Base-by-base conservation (phyloP, 2,113 vertebrate species). In the Spea multiplicata region DNA sequence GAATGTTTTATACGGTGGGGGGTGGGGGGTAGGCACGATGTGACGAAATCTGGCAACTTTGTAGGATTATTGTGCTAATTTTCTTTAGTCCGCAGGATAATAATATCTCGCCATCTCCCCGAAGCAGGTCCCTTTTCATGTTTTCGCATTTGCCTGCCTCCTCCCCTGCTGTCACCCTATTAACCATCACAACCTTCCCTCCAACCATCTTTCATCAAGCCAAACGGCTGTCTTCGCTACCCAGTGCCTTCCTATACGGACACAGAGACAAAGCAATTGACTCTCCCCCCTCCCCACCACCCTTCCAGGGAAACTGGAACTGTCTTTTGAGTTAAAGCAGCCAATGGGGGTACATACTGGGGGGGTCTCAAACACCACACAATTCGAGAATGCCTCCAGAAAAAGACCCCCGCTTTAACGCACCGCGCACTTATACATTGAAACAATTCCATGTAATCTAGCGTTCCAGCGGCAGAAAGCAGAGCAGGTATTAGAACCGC, bases 221-320 rank as follows among this genome's bases (percentile, higher is more conserved):
- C 49, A 77, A 85, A 73, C 6, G 0, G 48, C 84, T 82, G 62
- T 77, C 83, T 74, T 82, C 69, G 61, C 77, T 71, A 82, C 74
- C 71, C 76, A 65, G 70, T 86, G 82, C 55, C 4, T 85, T 69
- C 79, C 82, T 84, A 83, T 84, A 84, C 70, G 78, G 81, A 84
- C 84, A 88, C 13, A 85, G 87, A 88, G 88, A 88, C 84, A 87
- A 86, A 86, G 87, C 86, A 86, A 80, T 88, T 85, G 75, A 68
- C 77, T 83, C 81, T 80, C 74, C 79, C 45, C 4, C 73, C 72
- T 30, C 71, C 83, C 84, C 80, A 71, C 88, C 89, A 85, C 84
- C 85, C 84, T 30, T 90, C 83, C 59, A 82, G 50, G 77, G 87
- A 81, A 78, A 80, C 70, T 70, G 82, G 85, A 71, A 80, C 83